Evolutionary conservation across 2,888 invertebrate genomes (phyloP).

Genomic region (Synanthedon myopaeformis): DNA sequence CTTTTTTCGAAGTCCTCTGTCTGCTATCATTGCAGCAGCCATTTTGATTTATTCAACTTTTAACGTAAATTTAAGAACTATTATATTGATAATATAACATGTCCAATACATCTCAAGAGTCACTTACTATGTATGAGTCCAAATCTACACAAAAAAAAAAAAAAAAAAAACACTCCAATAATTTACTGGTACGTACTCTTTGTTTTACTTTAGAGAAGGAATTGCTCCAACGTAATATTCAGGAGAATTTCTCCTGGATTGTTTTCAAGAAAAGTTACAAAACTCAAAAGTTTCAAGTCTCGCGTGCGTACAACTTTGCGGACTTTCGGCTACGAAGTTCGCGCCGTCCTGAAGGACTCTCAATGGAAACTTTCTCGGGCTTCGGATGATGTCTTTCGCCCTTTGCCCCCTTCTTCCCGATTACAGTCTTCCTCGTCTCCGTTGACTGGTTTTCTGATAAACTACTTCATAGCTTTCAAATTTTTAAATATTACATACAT

Average conservation of each 20-base stretch:
- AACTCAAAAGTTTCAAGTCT: constrained; percentile 40
- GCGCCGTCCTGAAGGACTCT: constrained; percentile 43
- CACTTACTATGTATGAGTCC: constrained; percentile 4
- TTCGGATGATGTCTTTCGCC: constrained; percentile 2
- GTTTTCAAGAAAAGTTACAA: constrained; percentile 45
- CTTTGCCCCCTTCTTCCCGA: constrained; percentile 2
- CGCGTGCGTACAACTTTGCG: constrained; percentile 49
- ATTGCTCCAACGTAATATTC: constrained; percentile 9
- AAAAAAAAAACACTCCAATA: constrained; percentile 3
- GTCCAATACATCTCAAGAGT: not conserved
- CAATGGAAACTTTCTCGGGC: constrained; percentile 31
- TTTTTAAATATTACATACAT: not conserved
- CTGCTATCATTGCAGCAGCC: constrained; percentile 71
- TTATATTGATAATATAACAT: not conserved
- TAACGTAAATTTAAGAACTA: not conserved
- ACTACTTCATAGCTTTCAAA: too few relatives aligned
- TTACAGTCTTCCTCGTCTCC: not conserved
- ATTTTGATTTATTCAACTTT: constrained; percentile 28
- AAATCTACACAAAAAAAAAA: not conserved
- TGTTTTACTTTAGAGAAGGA: constrained; percentile 15
- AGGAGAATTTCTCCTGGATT: constrained; percentile 25
- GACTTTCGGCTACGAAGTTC: constrained; percentile 56
- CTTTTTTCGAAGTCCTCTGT: constrained; percentile 64
- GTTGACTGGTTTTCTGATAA: not conserved
- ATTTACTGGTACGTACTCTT: constrained; percentile 21